Evolutionary conservation across 1,140 invertebrate genomes (phyloP).

Genomic region (Drosophila jambulina): DNA sequence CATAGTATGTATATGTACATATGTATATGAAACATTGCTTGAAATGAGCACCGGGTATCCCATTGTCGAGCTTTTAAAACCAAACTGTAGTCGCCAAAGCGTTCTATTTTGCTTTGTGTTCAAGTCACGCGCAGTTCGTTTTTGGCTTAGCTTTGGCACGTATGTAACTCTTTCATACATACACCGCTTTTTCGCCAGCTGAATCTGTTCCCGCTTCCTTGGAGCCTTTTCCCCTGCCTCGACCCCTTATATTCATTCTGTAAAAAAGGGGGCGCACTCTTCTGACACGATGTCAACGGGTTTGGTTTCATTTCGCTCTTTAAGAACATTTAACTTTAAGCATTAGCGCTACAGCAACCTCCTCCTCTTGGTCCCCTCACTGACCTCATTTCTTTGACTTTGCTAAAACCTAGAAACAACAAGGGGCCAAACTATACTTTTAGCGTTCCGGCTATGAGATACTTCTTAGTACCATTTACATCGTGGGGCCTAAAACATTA

Average conservation of each 20-base stretch:
- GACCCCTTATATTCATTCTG: constrained; percentile 12
- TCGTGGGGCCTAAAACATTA: not conserved
- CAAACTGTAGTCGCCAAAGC: not conserved
- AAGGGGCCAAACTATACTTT: not conserved
- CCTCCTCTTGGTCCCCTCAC: constrained; percentile 5
- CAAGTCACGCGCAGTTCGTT: constrained; percentile 59
- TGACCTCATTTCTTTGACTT: constrained; percentile 22
- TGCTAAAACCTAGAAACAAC: not conserved
- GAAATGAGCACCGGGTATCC: not conserved
- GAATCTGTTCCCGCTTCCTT: constrained; percentile 23
- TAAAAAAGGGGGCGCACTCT: constrained; percentile 26
- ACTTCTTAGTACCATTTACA: not conserved
- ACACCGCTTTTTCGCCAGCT: constrained; percentile 35
- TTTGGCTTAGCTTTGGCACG: constrained; percentile 47
- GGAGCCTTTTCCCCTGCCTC: not conserved
- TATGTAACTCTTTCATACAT: constrained; percentile 62
- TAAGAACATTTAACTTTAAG: constrained; percentile 41
- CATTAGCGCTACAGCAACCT: constrained; percentile 13
- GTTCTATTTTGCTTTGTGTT: constrained; percentile 41
- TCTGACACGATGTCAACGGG: constrained; percentile 54
- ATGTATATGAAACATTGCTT: not conserved
- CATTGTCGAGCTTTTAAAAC: not conserved
- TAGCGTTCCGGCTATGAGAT: not conserved
- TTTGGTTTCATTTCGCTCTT: constrained; percentile 57
- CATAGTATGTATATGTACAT: too few species aligned